Evolutionary conservation across 2,113 vertebrate species (phyloP).

Genomic region (Sterrhoptilus dennistouni): DNA sequence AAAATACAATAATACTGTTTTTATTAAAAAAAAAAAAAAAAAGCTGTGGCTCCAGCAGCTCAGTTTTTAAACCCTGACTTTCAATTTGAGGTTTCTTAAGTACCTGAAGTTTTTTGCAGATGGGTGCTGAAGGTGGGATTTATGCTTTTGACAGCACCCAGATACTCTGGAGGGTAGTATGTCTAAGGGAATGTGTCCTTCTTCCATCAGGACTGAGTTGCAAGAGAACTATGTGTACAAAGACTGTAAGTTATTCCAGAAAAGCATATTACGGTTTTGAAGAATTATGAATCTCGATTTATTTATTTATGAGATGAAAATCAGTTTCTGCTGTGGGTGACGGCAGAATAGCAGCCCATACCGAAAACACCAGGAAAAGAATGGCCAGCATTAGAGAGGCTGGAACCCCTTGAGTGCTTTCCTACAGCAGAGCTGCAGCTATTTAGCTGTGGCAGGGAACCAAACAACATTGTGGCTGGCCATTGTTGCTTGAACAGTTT

Average conservation of each 20-base stretch:
- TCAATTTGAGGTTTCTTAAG: background rate
- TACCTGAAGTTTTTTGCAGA: background rate
- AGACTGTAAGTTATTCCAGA: background rate
- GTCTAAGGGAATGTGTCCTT: background rate
- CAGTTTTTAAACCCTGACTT: background rate
- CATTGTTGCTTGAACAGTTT: constrained; percentile 66
- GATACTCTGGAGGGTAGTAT: background rate
- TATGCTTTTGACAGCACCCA: background rate
- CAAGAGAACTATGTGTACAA: background rate
- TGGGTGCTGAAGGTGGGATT: background rate
- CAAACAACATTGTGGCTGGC: constrained; percentile 56
- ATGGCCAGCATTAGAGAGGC: constrained; percentile 37
- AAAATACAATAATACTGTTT: background rate
- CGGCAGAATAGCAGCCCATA: constrained; percentile 1
- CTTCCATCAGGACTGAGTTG: background rate
- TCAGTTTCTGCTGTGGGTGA: constrained; percentile 33
- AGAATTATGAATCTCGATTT: constrained; percentile 23
- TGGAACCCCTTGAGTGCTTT: constrained; percentile 29
- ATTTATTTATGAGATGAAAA: constrained; percentile 47
- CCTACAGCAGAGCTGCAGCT: constrained; percentile 31
- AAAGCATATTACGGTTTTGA: background rate
- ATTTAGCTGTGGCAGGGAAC: constrained; percentile 47
- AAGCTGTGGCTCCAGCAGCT: background rate
- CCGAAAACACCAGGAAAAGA: constrained; percentile 26
- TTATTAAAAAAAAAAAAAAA: background rate